Base-by-base conservation (phyloP, 2,113 vertebrate species). In the Erythrolamprus reginae region DNA sequence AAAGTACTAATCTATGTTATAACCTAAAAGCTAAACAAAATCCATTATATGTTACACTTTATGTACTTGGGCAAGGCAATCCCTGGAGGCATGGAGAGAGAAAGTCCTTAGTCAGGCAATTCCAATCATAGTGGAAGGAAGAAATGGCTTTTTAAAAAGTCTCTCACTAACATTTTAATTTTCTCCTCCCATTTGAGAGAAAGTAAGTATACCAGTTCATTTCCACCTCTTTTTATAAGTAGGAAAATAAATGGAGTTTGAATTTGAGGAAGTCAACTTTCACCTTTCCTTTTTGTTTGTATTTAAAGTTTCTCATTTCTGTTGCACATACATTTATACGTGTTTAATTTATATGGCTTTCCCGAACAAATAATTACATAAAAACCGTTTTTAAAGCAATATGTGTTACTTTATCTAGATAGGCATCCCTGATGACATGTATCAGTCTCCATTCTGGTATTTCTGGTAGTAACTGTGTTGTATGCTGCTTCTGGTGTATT, bases 341-440 rank as follows among this genome's bases (percentile, higher is more conserved):
- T 61, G 33, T 45, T 84, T 26, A 89, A 93, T 94, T 21, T 90
- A 55, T n/a, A 42, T 13, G 24, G n/a, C 42, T 90, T 9, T 5
- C 21, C 53, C 15, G 21, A 17, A 70, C 48, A 51, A 77, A 52
- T 23, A 26, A 10, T 38, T 55, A 28, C 21, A 5, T 82, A 33
- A 38, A 87, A 53, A 55, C 7, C 21, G 3, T 45, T 55, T 28
- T 15, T 7, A 87, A 58, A 28, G 13, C 23, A 56, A n/a, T 19
- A 48, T 50, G 47, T 21, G 17, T 87, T 56, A 42, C 42, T 38
- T 42, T 9, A 48, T 47, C 53, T 45, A 82, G 28, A 47, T 8
- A 87, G 33, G 21, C 38, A 56, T 47, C 15, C 10, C 26, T 52
- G 24, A 70, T 38, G 33, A 33, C 3, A 51, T 24, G 42, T 70